Base-by-base conservation (phyloP, 1,140 invertebrate genomes). In the Matsumurasca onukii region DNA sequence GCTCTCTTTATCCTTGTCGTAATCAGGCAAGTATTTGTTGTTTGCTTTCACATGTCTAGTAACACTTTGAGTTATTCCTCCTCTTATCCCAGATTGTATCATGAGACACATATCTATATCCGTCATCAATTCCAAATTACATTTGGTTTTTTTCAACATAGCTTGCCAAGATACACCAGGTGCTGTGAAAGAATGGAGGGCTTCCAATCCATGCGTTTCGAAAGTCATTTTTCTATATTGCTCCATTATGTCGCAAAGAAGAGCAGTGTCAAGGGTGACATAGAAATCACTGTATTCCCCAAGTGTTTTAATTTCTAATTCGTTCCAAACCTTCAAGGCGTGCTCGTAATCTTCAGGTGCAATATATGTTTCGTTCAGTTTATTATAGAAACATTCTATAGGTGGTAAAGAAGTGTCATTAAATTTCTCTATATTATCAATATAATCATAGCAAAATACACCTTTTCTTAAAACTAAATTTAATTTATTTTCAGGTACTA, bases 261-360 rank as follows among this genome's bases (percentile, higher is more conserved):
- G 3, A 3, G 24, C 5, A 2, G 20, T 20, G 24, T 61, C 57
- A 2, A 9, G 20, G n/a, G n/a, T 51, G 3, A 29, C 25, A 29
- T 61, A 61, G 3, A 61, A 61, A 27, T 61, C 57, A 29, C 12
- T 27, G n/a, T 61, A 61, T 12, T 61, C 57, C 2, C 57, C 57
- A 12, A 61, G 30, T 31, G 57, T 61, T 27, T 3, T 29, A 12
- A 61, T 27, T n/a, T 31, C 3, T 25, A 31, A 27, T 27, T 3
- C 20, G 5, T 51, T 51, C 49, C 49, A 51, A 5, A 51, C 49
- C 3, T 51, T 51, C 24, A 20, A 5, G 17, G 49, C 49, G 24
- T 51, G 49, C 3, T 3, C n/a, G 49, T 51, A 51, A n/a, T 51
- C 49, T 51, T 51, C 49, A 51, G n/a, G 5, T 9, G 3, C 24